Base-by-base conservation (phyloP, 2,888 invertebrate genomes). In the Philereme transversata region DNA sequence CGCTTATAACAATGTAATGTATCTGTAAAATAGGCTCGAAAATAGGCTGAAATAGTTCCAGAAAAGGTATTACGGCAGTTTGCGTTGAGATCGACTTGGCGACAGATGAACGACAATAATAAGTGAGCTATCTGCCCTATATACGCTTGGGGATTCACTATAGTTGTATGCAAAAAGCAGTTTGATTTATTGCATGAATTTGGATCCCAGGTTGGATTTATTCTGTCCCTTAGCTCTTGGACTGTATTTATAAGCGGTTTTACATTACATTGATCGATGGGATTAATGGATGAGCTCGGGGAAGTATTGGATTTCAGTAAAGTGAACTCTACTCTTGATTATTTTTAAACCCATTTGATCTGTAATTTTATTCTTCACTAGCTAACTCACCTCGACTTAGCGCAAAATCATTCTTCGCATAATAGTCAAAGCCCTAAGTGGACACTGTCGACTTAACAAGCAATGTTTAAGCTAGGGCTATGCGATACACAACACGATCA, bases 241-340 rank as follows among this genome's bases (percentile, higher is more conserved):
- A 70, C 71, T 69, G 75, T 77, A 80, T 81, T 78, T 82, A 82
- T 77, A 79, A 82, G 74, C 75, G 77, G 79, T 77, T 76, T 82
- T 80, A 77, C 76, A 79, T 84, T 80, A 82, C 83, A 69, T 72
- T 84, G 84, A 84, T 81, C 76, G 84, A 85, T 83, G 77, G 73
- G 70, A 76, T 77, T 82, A 84, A 84, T 83, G 81, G 83, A 79
- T 69, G 72, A 22, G 22, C 62, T 68, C 56, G 64, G 52, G 54
- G 53, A 59, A 60, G 36, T 69, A 72, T 67, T 56, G 36, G 51
- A 52, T 67, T 65, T 57, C 56, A 35, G 57, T 47, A 51, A 52
- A 57, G 54, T 54, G 45, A 55, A 50, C 10, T 49, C 43, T 40
- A 40, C 40, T 40, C 40, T 40, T 40, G 40, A 40, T 40, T 40